phyloP scores from a whole-genome alignment of 2,888 invertebrate species.

The Microplitis manilae region DNA sequence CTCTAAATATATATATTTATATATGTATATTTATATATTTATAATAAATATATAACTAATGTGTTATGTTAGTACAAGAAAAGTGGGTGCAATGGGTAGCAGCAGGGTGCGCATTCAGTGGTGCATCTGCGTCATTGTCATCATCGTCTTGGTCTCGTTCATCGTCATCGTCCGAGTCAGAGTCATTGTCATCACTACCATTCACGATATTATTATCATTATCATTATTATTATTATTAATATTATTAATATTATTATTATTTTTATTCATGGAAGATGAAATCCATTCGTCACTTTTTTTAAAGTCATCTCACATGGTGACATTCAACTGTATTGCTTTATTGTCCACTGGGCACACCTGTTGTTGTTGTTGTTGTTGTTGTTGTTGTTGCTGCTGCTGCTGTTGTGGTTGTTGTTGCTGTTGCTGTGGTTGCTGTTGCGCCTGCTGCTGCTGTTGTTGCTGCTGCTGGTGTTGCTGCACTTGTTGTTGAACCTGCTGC shows the following conservation, averaged over 20 bases:
- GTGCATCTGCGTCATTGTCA: constrained; percentile 65
- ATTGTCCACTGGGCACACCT: constrained; percentile 67
- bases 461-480: constrained; percentile 62
- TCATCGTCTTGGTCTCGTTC: constrained; percentile 46
- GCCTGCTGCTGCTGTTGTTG: constrained; percentile 56
- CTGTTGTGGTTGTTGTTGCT: constrained; percentile 68
- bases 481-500: constrained; percentile 63
- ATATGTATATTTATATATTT: not conserved
- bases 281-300: constrained; percentile 10
- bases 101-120: constrained; percentile 67
- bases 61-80: constrained; percentile 71
- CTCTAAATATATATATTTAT: constrained; percentile 22
- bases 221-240: constrained; percentile 32
- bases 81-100: constrained; percentile 71
- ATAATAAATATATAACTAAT: constrained; percentile 68
- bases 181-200: constrained; percentile 17
- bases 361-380: constrained; percentile 64
- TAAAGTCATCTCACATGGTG: constrained; percentile 66
- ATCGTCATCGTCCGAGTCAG: constrained; percentile 29
- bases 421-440: constrained; percentile 67
- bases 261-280: not conserved
- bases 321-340: constrained; percentile 72
- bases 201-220: constrained; percentile 53
- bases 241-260: not conserved
- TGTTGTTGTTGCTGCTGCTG: constrained; percentile 65